Evolutionary conservation across 2,797 vertebrate genomes (phyloP), one percentile per base, ranked within the genome.

Genomic region (Parotocinclus haroldoi): DNA sequence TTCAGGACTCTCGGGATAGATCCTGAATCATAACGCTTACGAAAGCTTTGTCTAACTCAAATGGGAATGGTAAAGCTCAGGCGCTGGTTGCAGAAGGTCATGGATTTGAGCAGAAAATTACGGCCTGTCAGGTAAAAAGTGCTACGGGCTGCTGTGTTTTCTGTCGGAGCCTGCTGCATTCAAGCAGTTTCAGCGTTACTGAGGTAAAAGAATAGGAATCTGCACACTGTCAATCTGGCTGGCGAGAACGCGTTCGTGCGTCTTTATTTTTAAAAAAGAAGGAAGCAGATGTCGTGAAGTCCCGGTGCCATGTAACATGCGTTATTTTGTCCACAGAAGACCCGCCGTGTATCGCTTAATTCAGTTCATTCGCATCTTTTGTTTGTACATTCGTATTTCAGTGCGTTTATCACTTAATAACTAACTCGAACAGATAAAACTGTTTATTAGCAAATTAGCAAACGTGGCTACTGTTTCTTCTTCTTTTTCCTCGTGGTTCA

Each of bases 81-180:
- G 27, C 59, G 59, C 44, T 54, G 45, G 17, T 58, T 56, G 67
- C 39, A 46, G 58, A 79, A 70, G 65, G 67, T 75, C 69, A 66
- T 50, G 38, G 60, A 69, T 72, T 65, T 79, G 73, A 79, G 69
- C 60, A 10, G 75, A 73, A 79, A 79, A 79, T 77, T 77, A 73
- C 40, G 65, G 71, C 75, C 70, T 79, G 75, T 77, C 78, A 73
- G 68, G 63, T 66, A 69, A 27, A 71, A 73, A 39, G 61, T 50
- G 49, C 68, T 75, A 61, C 57, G 53, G 75, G 63, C 65, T 69
- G 59, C 58, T 76, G 63, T 38, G 14, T 73, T 75, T 79, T 75
- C 71, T 54, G 63, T 73, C 71, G 55, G 51, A 71, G 37, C 61
- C 53, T 39, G 48, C 9, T 58, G 56, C 72, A 62, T 77, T 75